Percentiles rank a stretch among this genome's conserved stretches.
phyloP scores from a whole-genome alignment of 2,113 vertebrate genomes.

The Equus quagga region DNA sequence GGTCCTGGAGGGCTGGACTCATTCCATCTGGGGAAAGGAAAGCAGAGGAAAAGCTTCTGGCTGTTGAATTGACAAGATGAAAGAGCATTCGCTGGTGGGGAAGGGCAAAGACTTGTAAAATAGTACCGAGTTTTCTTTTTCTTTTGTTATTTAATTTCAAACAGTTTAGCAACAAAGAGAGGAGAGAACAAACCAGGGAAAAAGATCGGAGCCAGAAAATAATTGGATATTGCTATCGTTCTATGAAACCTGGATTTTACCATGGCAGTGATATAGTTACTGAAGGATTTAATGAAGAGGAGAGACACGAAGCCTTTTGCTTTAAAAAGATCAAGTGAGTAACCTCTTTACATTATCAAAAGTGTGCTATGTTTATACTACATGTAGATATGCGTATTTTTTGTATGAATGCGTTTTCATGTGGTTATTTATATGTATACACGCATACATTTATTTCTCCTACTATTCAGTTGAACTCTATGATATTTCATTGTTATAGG shows the following conservation, averaged over 20 bases:
- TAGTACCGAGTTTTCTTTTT: neutral
- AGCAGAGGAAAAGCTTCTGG: neutral
- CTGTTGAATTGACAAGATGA: neutral
- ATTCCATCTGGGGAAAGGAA: neutral
- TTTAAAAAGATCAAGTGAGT: neutral
- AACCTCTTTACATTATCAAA: neutral
- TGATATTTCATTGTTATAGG: neutral
- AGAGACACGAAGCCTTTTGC: neutral
- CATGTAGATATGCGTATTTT: neutral
- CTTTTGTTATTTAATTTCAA: slow-evolving; percentile 41
- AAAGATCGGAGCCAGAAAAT: neutral
- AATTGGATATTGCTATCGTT: neutral
- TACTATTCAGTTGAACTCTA: neutral
- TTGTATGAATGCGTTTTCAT: neutral
- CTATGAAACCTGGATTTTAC: neutral
- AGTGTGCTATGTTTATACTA: neutral
- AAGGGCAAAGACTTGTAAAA: neutral
- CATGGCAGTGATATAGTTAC: neutral
- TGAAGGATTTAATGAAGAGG: neutral
- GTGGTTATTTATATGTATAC: neutral
- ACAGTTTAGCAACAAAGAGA: neutral
- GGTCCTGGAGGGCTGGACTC: neutral
- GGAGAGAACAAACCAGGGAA: neutral
- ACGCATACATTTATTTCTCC: neutral
- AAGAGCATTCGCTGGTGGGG: neutral